Evolutionary conservation across 2,113 vertebrate species (phyloP), one percentile per base, ranked within the genome.

Genomic region (Danionella cerebrum): DNA sequence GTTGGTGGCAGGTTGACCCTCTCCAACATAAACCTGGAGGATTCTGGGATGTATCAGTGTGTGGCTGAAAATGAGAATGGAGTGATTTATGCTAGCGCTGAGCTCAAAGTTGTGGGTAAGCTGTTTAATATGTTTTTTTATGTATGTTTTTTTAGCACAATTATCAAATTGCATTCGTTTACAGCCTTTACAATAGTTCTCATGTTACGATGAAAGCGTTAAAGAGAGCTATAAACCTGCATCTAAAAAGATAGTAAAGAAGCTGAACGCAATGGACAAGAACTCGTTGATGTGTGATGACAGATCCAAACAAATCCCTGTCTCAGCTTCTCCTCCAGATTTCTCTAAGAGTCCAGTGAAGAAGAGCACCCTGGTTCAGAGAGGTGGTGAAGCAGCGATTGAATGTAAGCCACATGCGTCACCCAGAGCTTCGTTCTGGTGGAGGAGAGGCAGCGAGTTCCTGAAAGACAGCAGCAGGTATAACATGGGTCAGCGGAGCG

Each of bases 31-130:
- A 89, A 86, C 31, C 58, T 91, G 65, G 84, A 82, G 14, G 93
- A 96, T 68, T 93, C 94, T 6, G 94, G 93, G 25, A 83, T 97
- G 84, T 96, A 94, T 83, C 93, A 97, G 67, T 95, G 93, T 11
- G 79, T 92, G 60, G 92, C 92, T 36, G 89, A 94, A 80, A 96
- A 94, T 53, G 84, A 90, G 65, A 80, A 91, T 0, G 85, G 84
- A 44, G 79, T 84, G 0, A 84, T 93, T 67, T 91, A 94, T 72
- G 86, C 90, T 73, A 95, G 84, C 1, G 90, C 92, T 13, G 94
- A 96, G 75, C 80, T 95, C 70, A 89, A 84, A 78, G 93, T 97
- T 70, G 85, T 92, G 53, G 93, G 94, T 97, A 83, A 92, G 91
- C 80, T 39, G 3, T 6, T 54, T 16, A 31, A 6, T 53, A 74